phyloP scores from a whole-genome alignment of 2,113 vertebrate genomes.

The Ginglymostoma cirratum region DNA sequence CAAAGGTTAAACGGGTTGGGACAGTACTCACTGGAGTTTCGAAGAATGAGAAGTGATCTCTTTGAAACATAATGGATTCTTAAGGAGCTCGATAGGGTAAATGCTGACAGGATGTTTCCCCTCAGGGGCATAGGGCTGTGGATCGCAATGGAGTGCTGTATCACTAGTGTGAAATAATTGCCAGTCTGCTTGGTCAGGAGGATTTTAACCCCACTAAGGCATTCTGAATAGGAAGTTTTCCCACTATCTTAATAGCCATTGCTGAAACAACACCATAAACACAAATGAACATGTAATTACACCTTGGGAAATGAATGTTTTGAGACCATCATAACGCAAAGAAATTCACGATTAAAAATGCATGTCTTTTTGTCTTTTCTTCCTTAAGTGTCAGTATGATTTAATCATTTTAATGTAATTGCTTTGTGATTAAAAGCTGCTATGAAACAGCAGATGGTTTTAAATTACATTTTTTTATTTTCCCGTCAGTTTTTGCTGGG shows the following conservation, averaged over 20 bases:
- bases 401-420: constrained; percentile 4
- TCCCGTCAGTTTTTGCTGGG: background rate
- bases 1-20: too few relatives aligned
- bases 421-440: background rate
- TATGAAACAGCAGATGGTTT: background rate
- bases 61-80: too few relatives aligned
- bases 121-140: background rate
- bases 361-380: background rate
- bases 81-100: too few relatives aligned
- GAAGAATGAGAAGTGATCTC: too few relatives aligned
- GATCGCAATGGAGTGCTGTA: background rate
- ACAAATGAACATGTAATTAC: background rate
- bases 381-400: background rate
- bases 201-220: background rate
- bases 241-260: background rate
- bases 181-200: background rate
- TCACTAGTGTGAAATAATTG: background rate
- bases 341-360: background rate
- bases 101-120: too few relatives aligned
- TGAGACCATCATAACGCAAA: background rate
- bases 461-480: background rate
- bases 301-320: background rate
- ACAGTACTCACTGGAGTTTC: too few relatives aligned
- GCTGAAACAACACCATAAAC: background rate
- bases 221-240: background rate